Conservation (phyloP, 2,888 invertebrate genomes). For the Tortrix viridana region DNA sequence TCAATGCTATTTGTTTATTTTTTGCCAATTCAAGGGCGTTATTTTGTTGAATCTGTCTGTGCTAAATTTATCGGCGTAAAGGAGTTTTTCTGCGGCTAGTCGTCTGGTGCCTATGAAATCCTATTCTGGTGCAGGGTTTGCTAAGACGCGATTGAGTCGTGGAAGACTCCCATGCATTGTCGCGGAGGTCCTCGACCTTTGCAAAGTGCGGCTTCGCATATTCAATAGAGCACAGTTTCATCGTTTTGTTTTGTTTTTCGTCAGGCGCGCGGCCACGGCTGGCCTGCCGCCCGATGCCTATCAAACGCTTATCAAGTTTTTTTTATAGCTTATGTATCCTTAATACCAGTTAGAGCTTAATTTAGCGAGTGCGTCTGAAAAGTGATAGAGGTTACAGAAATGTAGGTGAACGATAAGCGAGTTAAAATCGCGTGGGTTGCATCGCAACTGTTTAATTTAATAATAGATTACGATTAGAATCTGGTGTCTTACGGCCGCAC, state of each 20-base stretch:
- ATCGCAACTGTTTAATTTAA: slow-evolving; percentile 8
- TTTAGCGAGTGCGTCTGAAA: slow-evolving; percentile 2
- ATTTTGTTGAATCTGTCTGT: slow-evolving; percentile 41
- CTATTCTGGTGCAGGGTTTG: slow-evolving; percentile 42
- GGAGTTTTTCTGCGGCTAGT: slow-evolving; percentile 25
- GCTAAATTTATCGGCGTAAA: slow-evolving; percentile 39
- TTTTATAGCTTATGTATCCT: slow-evolving; percentile 10
- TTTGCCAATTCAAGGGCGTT: slow-evolving; percentile 77
- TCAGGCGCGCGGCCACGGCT: slow-evolving; percentile 13
- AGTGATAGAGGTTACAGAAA: slow-evolving; percentile 17
- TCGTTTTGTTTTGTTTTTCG: slow-evolving; percentile 31
- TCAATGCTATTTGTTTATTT: slow-evolving; percentile 79
- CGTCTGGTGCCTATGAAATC: slow-evolving; percentile 25
- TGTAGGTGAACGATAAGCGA: slow-evolving; percentile 19
- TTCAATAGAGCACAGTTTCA: slow-evolving; percentile 33
- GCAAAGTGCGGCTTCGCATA: slow-evolving; percentile 37
- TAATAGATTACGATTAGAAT: too few species aligned
- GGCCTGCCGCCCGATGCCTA: slow-evolving; percentile 3
- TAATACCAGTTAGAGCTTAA: slow-evolving; percentile 8
- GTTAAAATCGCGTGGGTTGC: background rate
- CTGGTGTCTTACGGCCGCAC: too few species aligned
- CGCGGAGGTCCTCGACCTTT: slow-evolving; percentile 38
- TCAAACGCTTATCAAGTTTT: slow-evolving; percentile 14
- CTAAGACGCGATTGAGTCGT: slow-evolving; percentile 57
- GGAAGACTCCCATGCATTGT: slow-evolving; percentile 44